phyloP scores from a whole-genome alignment of 2,888 invertebrate species.

The Diabrotica balteata region DNA sequence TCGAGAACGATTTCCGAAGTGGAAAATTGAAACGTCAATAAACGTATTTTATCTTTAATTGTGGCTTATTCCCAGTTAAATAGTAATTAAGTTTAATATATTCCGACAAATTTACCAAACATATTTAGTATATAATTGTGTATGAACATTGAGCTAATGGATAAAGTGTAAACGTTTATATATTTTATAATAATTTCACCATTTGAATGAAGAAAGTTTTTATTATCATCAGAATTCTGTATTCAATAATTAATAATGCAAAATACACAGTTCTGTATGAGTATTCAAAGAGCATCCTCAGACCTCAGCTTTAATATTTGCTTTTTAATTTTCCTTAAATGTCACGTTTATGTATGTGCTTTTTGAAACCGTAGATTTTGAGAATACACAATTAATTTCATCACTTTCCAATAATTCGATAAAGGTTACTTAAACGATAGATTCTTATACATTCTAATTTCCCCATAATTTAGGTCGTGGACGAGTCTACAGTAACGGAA shows the following conservation, averaged over 20 bases:
- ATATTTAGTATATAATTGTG: no score
- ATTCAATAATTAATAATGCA: neutral
- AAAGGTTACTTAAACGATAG: slow-evolving; percentile 22
- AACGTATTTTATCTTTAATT: no score
- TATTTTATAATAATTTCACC: neutral
- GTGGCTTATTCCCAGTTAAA: no score
- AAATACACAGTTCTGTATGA: slow-evolving; percentile 9
- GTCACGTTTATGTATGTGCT: slow-evolving; percentile 19
- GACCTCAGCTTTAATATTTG: neutral
- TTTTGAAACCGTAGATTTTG: slow-evolving; percentile 30
- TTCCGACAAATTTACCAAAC: no score
- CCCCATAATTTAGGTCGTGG: slow-evolving; percentile 74
- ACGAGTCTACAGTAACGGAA: slow-evolving; percentile 79
- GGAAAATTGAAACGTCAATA: no score
- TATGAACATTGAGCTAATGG: no score
- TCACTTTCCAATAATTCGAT: slow-evolving; percentile 25
- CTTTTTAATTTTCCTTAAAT: slow-evolving; percentile 5
- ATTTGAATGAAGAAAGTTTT: neutral
- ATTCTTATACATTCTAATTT: slow-evolving; percentile 43
- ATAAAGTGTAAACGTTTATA: no score
- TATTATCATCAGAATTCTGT: neutral
- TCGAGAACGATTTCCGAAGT: no score
- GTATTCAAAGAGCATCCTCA: slow-evolving; percentile 32
- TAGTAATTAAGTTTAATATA: no score
- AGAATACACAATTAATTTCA: slow-evolving; percentile 18